A percentile compares a stretch with the other conserved stretches of the same genome.
phyloP scores from a whole-genome alignment of 2,113 vertebrate species.

The Bubalus kerabau region DNA sequence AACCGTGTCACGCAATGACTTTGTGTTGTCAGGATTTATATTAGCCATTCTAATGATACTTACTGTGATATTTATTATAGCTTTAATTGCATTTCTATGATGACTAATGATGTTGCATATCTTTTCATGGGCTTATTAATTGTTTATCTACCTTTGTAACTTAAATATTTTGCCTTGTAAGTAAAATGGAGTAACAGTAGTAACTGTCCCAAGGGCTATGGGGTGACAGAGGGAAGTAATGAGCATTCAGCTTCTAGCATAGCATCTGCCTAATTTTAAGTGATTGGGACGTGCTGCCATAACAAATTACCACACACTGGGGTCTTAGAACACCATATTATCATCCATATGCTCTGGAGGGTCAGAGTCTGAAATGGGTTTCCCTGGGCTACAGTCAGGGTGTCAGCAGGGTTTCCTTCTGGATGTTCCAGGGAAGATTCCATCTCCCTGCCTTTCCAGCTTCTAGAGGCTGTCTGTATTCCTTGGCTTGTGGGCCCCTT shows the following conservation, averaged over 20 bases:
- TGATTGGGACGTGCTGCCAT: neutral
- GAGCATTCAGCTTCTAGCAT: neutral
- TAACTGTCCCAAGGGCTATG: neutral
- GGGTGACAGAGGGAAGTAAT: neutral
- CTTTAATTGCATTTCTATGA: neutral
- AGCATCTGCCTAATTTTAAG: no score
- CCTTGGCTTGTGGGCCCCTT: neutral
- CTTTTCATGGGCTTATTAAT: neutral
- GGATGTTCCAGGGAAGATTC: neutral
- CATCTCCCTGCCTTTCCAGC: neutral
- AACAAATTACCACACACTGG: neutral
- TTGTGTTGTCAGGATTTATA: no score
- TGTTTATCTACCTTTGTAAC: neutral
- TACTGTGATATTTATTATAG: neutral
- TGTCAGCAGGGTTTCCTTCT: neutral
- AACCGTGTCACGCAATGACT: rapidly evolving
- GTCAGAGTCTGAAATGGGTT: neutral
- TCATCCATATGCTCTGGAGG: neutral
- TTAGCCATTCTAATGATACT: neutral
- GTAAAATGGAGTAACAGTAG: neutral
- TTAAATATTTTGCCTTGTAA: neutral
- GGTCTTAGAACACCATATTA: neutral
- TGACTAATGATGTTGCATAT: neutral
- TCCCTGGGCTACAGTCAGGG: neutral
- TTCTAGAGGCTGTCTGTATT: neutral